Conservation (phyloP, 2,888 invertebrate genomes). For the Apamea anceps region DNA sequence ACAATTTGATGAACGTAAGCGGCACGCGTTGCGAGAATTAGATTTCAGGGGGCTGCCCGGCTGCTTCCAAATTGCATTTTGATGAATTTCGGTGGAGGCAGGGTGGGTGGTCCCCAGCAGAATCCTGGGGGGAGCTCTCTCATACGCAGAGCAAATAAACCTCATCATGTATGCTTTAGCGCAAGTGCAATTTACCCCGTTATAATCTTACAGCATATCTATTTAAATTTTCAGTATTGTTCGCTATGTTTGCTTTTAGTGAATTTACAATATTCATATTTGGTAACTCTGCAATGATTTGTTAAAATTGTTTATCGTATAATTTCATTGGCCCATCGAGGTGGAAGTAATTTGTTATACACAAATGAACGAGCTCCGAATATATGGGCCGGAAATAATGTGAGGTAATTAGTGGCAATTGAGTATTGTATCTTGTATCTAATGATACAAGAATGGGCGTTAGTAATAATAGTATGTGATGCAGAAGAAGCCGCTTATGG, state of each 20-base stretch:
- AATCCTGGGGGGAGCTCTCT: background rate
- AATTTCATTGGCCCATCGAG: constrained; percentile 14
- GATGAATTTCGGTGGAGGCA: constrained; percentile 27
- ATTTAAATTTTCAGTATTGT: constrained; percentile 9
- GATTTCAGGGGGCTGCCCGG: constrained; percentile 19
- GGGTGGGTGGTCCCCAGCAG: background rate
- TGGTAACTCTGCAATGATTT: background rate
- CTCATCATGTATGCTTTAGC: background rate
- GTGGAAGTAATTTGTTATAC: constrained; percentile 32
- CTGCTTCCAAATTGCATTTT: constrained; percentile 36
- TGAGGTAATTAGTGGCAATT: constrained; percentile 56
- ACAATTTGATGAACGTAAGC: constrained; percentile 13
- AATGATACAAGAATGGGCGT: constrained; percentile 54
- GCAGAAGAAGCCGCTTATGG: constrained; percentile 54
- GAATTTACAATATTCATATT: background rate
- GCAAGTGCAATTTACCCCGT: background rate
- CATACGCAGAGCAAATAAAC: constrained; percentile 10
- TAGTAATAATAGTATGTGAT: constrained; percentile 48
- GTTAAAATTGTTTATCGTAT: background rate
- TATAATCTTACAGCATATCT: constrained; percentile 2
- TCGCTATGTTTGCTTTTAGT: background rate
- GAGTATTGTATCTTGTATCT: constrained; percentile 54
- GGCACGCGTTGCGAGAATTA: constrained; percentile 13
- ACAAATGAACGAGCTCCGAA: constrained; percentile 38
- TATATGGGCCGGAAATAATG: constrained; percentile 56